A percentile compares a stretch with the other conserved stretches of the same genome.
phyloP scores from a whole-genome alignment of 2,888 invertebrate species.

The Tachina lurida region DNA sequence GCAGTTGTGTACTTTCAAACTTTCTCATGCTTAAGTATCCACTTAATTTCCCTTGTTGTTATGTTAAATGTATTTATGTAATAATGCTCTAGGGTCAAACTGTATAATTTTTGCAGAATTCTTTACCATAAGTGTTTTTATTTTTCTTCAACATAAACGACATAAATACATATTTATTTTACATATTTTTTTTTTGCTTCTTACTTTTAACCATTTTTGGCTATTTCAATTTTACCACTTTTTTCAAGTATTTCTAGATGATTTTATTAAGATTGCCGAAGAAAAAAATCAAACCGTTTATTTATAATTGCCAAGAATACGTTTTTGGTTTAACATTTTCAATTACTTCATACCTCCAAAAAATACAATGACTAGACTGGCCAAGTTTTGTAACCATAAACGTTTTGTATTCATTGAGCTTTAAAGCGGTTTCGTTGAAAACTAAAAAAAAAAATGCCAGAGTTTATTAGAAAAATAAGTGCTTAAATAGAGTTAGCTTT shows the following conservation, averaged over 20 bases:
- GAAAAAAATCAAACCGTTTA: slow-evolving; percentile 44
- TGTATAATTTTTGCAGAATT: slow-evolving; percentile 48
- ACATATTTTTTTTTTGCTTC: slow-evolving; percentile 9
- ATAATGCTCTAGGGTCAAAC: slow-evolving; percentile 55
- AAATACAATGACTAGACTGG: slow-evolving; percentile 14
- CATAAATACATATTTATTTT: slow-evolving; percentile 28
- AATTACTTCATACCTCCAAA: slow-evolving; percentile 48
- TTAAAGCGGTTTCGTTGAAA: slow-evolving; percentile 37
- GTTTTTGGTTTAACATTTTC: slow-evolving; percentile 38
- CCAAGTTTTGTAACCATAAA: slow-evolving; percentile 47
- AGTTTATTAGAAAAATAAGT: slow-evolving; percentile 26
- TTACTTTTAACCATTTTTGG: slow-evolving; percentile 40
- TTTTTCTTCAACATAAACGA: neutral
- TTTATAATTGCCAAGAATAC: slow-evolving; percentile 66
- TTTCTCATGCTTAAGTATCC: neutral
- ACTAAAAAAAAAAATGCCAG: neutral
- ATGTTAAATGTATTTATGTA: slow-evolving; percentile 41
- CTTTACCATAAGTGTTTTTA: slow-evolving; percentile 10
- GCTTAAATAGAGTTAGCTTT: neutral
- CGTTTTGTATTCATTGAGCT: slow-evolving; percentile 29
- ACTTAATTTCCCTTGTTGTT: slow-evolving; percentile 2
- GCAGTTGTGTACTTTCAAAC: no score
- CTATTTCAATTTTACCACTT: neutral
- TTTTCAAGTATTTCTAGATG: slow-evolving; percentile 20
- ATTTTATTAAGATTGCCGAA: slow-evolving; percentile 45